These are phyloP conservation scores for Cyclura pinguis DNA, from an alignment of 2,797 vertebrate genomes.

Conservation along the genomic window DNA sequence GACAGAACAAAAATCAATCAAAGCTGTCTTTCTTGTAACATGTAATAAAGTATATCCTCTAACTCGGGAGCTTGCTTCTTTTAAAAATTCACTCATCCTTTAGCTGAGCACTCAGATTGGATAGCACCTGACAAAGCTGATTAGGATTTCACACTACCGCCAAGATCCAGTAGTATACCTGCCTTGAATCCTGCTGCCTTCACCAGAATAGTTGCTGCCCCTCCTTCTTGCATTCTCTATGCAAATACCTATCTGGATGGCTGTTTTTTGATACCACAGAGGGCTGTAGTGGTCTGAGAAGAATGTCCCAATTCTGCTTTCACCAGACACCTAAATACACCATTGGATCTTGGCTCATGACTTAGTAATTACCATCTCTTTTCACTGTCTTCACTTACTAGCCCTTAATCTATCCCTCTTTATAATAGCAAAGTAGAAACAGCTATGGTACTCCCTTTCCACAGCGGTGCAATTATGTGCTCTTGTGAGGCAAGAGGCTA, in stretches of 20 bases:
- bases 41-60: conserved; percentile 1
- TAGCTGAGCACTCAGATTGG: neutral
- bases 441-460: too few relatives aligned
- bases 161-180: too few relatives aligned
- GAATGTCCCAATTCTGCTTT: neutral
- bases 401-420: neutral
- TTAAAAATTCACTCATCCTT: neutral
- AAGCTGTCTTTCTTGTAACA: neutral
- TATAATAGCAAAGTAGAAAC: too few relatives aligned
- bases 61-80: neutral
- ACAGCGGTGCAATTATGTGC: too few relatives aligned
- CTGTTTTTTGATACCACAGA: too few relatives aligned
- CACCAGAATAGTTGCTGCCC: too few relatives aligned
- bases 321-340: neutral
- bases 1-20: conserved; percentile 21
- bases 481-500: too few relatives aligned
- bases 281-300: neutral
- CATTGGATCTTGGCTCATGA: neutral
- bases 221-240: too few relatives aligned
- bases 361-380: neutral
- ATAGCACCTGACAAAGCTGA: neutral
- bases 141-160: neutral
- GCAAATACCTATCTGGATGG: too few relatives aligned
- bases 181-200: too few relatives aligned
- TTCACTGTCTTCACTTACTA: neutral